A percentile compares a stretch with the other conserved stretches of the same genome.
Conservation (phyloP, 1,140 invertebrate genomes). For the Conopomorpha cramerella region DNA sequence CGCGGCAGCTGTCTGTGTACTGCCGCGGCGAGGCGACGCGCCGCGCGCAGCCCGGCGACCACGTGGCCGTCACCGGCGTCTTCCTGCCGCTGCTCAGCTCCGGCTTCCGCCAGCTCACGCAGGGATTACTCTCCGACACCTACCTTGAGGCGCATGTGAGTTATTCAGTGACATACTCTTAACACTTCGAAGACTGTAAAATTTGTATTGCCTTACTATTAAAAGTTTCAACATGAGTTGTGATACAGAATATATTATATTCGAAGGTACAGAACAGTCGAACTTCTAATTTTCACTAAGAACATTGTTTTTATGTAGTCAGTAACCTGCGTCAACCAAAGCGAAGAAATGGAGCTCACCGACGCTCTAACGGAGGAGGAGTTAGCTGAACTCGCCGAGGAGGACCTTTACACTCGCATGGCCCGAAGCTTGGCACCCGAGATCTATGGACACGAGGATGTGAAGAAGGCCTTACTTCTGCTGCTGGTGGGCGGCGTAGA, state of each 20-base stretch:
- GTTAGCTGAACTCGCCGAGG: constrained; percentile 73
- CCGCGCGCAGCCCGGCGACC: constrained; percentile 90
- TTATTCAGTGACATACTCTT: too few species aligned
- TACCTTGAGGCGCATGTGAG: constrained; percentile 95
- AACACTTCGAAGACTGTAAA: too few species aligned
- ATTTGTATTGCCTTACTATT: too few species aligned
- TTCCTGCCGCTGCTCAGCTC: constrained; percentile 84
- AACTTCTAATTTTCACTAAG: too few species aligned
- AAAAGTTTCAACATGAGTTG: too few species aligned
- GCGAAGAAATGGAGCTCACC: constrained; percentile 75
- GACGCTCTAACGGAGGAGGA: constrained; percentile 83
- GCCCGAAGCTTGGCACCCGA: constrained; percentile 95
- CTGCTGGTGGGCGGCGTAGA: constrained; percentile 96
- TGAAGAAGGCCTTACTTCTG: constrained; percentile 95
- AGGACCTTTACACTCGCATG: constrained; percentile 92
- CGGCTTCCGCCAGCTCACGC: constrained; percentile 82
- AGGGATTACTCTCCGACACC: constrained; percentile 92
- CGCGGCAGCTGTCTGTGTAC: constrained; percentile 87
- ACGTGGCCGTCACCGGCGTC: constrained; percentile 89
- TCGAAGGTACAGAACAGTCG: too few species aligned
- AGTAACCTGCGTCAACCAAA: constrained; percentile 71
- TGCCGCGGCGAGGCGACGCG: constrained; percentile 94
- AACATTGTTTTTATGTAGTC: too few species aligned
- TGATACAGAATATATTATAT: too few species aligned
- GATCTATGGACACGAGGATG: constrained; percentile 98